Conservation (phyloP, 2,888 invertebrate species). For the Agriotes lineatus region DNA sequence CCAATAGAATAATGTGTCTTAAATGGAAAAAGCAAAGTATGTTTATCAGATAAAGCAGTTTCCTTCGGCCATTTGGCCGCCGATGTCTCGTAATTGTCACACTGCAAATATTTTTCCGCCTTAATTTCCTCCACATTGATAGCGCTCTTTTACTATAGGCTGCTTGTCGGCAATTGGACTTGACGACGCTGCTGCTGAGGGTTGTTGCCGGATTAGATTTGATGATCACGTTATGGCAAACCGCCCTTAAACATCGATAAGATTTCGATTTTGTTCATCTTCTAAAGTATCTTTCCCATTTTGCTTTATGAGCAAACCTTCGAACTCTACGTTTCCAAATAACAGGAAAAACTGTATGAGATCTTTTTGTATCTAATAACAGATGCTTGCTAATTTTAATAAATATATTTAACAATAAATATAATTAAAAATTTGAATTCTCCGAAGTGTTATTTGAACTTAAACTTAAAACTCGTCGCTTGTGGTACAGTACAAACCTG, state of each 20-base stretch:
- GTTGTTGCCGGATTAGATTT: slow-evolving; percentile 30
- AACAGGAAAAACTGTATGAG: too few relatives aligned
- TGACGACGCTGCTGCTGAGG: slow-evolving; percentile 21
- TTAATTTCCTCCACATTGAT: slow-evolving; percentile 57
- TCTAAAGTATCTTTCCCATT: not conserved
- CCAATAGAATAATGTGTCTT: slow-evolving; percentile 57
- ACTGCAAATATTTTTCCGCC: slow-evolving; percentile 57
- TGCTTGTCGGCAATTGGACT: slow-evolving; percentile 14
- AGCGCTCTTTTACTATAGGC: slow-evolving; percentile 31
- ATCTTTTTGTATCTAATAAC: too few relatives aligned
- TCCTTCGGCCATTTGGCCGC: slow-evolving; percentile 57
- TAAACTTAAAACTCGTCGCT: too few relatives aligned
- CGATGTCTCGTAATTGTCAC: slow-evolving; percentile 57
- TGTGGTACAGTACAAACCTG: too few relatives aligned
- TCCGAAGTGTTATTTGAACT: too few relatives aligned
- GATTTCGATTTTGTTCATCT: not conserved
- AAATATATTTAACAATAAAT: too few relatives aligned
- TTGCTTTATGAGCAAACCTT: not conserved
- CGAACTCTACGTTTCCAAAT: too few relatives aligned
- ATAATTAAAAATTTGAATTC: too few relatives aligned
- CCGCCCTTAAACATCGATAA: slow-evolving; percentile 17
- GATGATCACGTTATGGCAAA: slow-evolving; percentile 8
- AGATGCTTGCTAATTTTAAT: too few relatives aligned
- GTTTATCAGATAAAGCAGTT: slow-evolving; percentile 61
- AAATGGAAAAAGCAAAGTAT: slow-evolving; percentile 57